phyloP scores from a whole-genome alignment of 2,797 vertebrate genomes.

The Gadopsis marmoratus region DNA sequence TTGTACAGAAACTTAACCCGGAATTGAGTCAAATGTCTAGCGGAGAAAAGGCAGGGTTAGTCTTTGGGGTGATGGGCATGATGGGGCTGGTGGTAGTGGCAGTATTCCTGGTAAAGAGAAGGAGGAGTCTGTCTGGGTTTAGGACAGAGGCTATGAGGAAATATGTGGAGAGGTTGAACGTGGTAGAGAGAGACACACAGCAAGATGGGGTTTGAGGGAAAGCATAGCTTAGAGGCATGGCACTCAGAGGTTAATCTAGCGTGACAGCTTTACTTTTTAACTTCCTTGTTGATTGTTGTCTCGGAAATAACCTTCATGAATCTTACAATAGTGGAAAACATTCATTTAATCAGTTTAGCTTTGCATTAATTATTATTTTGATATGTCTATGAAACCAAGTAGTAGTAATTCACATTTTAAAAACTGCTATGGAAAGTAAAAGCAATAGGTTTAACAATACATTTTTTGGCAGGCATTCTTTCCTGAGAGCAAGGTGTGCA shows the following conservation, averaged over 20 bases:
- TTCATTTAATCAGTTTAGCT: no score
- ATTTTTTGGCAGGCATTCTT: no score
- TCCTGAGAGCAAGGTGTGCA: no score
- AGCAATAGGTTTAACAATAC: no score
- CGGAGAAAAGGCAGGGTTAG: conserved; percentile 73
- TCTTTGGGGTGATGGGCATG: conserved; percentile 72
- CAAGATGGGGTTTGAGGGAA: conserved; percentile 33
- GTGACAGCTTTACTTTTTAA: background rate
- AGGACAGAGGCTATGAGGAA: conserved; percentile 60
- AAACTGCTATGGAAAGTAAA: no score
- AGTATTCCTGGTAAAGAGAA: conserved; percentile 69
- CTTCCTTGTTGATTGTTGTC: background rate
- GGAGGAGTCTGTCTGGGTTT: conserved; percentile 34
- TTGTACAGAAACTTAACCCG: conserved; percentile 36
- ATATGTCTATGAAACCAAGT: no score
- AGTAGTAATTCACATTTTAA: no score
- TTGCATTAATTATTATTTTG: no score
- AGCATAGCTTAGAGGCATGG: background rate
- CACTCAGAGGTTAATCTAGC: background rate
- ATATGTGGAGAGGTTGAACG: conserved; percentile 34
- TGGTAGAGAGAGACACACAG: conserved; percentile 21
- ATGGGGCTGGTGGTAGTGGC: conserved; percentile 65
- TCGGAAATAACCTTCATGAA: background rate
- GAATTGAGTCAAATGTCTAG: conserved; percentile 53
- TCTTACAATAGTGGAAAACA: no score